These are phyloP conservation scores for Halocaridina rubra DNA, from an alignment of 2,888 invertebrate genomes.

Conservation along the genomic window DNA sequence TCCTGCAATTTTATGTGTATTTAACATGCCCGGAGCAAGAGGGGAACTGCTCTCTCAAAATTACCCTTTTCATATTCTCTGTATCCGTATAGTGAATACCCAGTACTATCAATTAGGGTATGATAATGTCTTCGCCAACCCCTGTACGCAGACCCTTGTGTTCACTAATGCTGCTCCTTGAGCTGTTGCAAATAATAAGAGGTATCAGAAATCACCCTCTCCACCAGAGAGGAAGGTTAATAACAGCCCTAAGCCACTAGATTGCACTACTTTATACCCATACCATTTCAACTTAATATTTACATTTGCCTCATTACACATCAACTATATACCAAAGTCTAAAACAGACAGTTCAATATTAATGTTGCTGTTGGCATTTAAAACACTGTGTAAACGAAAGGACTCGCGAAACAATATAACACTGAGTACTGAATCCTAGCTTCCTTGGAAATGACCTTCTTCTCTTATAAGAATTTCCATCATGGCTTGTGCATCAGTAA, in stretches of 20 bases:
- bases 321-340: constrained; percentile 53
- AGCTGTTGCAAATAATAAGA: constrained; percentile 39
- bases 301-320: constrained; percentile 35
- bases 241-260: constrained; percentile 27
- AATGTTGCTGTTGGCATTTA: neutral
- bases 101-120: constrained; percentile 40
- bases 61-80: constrained; percentile 29
- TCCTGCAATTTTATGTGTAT: constrained; percentile 42
- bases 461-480: constrained; percentile 29
- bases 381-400: constrained; percentile 28
- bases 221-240: constrained; percentile 21
- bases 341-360: constrained; percentile 43
- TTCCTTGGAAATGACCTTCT: neutral
- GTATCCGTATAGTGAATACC: constrained; percentile 49
- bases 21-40: constrained; percentile 41
- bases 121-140: constrained; percentile 55
- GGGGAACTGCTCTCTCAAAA: constrained; percentile 40
- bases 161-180: constrained; percentile 19
- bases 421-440: neutral
- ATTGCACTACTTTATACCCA: constrained; percentile 48
- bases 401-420: constrained; percentile 25
- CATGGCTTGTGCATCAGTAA: constrained; percentile 52
- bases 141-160: constrained; percentile 20
- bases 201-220: constrained; percentile 29
- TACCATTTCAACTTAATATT: constrained; percentile 43